phyloP scores from a whole-genome alignment of 2,113 vertebrate genomes.

The Isurus oxyrinchus region DNA sequence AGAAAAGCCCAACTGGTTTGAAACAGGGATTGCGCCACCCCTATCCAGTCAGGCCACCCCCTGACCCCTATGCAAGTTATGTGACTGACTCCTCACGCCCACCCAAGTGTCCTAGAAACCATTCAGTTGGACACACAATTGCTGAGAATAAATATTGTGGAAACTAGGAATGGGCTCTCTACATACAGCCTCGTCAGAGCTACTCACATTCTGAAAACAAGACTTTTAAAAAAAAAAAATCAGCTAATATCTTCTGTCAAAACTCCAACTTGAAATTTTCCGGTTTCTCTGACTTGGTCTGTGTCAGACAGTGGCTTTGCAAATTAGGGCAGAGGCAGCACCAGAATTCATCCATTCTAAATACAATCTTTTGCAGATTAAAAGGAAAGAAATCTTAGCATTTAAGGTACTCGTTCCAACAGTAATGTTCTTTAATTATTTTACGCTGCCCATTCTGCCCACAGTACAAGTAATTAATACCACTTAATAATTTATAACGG shows the following conservation, averaged over 20 bases:
- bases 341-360: not conserved
- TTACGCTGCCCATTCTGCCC: not conserved
- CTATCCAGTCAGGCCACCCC: not conserved
- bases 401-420: not conserved
- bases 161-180: not conserved
- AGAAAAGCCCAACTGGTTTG: not conserved
- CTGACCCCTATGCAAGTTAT: not conserved
- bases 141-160: not conserved
- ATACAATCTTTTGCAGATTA: conserved; percentile 5
- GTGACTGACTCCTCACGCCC: not conserved
- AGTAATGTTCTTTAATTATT: conserved; percentile 24
- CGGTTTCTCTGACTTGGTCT: not conserved
- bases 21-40: not conserved
- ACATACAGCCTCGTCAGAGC: not conserved
- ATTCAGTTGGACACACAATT: not conserved
- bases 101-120: not conserved
- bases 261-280: not conserved
- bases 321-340: not conserved
- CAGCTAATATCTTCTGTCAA: not conserved
- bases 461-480: conserved; percentile 30
- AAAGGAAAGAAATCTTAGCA: conserved; percentile 19
- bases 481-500: conserved; percentile 24
- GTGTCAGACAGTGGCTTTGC: not conserved
- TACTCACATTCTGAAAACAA: not conserved
- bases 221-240: not conserved